Evolutionary conservation across 2,797 vertebrate genomes (phyloP), one percentile per base, ranked within the genome.

Genomic region (Phalanger gymnotis): DNA sequence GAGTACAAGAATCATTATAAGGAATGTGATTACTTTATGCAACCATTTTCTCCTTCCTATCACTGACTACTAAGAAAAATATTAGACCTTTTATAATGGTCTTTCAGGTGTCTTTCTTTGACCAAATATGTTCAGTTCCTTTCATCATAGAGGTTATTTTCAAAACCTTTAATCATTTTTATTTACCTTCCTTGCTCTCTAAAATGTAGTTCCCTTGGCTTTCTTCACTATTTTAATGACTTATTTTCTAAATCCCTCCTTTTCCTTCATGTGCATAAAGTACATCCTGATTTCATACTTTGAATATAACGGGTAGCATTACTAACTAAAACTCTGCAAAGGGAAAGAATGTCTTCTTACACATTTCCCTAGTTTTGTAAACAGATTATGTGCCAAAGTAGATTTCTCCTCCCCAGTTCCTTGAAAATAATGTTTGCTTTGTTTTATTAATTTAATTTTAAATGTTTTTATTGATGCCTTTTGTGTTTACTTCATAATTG

Each of bases 201-300:
- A 47, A 87, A 90, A 89, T 53, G 52, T 93, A 55, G 51, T 87
- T 53, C 25, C 55, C 90, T 96, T 96, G 52, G 4, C 40, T 95
- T 53, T 51, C 40, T 9, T n/a, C 34, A 94, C 10, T 73, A 95
- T 96, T 92, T 95, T 95, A 55, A 92, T n/a, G 30, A 91, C 53
- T 93, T 19, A 93, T 95, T 94, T 97, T 94, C 73, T 92, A 91
- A 95, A 81, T 90, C 57, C 94, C 92, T 96, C 34, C 19, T 92
- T 93, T 93, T 57, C 91, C 92, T 92, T 96, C 5, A 56, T 91
- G 34, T 13, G 16, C 19, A 14, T 94, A 56, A 92, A 57, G 54
- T 61, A 91, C 90, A 51, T 56, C 87, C 94, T 73, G 56, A 81
- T 94, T 92, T 89, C 53, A 54, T 91, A 54, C 31, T 66, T 73